Evolutionary conservation across 2,113 vertebrate genomes (phyloP), one percentile per base, ranked within the genome.

Genomic region (Podarcis muralis): DNA sequence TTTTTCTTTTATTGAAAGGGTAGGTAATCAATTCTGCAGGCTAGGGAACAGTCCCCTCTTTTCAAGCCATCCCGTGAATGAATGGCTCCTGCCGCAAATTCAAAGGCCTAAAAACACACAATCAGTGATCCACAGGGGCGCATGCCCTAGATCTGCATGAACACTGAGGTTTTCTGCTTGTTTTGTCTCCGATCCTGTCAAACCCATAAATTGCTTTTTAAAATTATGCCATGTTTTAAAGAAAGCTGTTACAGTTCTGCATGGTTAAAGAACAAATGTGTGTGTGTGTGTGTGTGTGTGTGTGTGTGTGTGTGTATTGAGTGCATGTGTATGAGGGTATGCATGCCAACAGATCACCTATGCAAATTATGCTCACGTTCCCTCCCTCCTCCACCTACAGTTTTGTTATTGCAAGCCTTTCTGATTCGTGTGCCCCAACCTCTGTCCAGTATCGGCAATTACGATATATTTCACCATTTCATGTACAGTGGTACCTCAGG

Each of bases 31-130:
- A 62, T 87, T 78, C 81, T 80, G 72, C 0, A 1, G 25, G 74
- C 92, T 92, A 90, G 76, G 91, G 87, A 92, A 53, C 37, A 40
- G 71, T 43, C 79, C 87, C 4, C 43, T 82, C 32, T 89, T 94
- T 90, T 87, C 72, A 59, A 74, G 35, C 77, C 40, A 89, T 77
- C n/a, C 68, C 4, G 25, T 65, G 88, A 91, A 80, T 80, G 40
- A 90, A 91, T 81, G 94, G 72, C 82, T 89, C 93, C 86, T 92
- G 92, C 91, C 92, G 84, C 57, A 77, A 9, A 84, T 23, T 15
- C 76, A n/a, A n/a, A 83, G 89, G 75, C 86, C 71, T 91, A 85
- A 93, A 85, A 93, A 43, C 69, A 20, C 66, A 81, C 59, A 82
- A 37, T 13, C 65, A 81, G 88, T 16, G 32, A 80, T 30, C 76